These are phyloP conservation scores for Nasonia oneida DNA, from an alignment of 2,888 invertebrate genomes.

Conservation along the genomic window DNA sequence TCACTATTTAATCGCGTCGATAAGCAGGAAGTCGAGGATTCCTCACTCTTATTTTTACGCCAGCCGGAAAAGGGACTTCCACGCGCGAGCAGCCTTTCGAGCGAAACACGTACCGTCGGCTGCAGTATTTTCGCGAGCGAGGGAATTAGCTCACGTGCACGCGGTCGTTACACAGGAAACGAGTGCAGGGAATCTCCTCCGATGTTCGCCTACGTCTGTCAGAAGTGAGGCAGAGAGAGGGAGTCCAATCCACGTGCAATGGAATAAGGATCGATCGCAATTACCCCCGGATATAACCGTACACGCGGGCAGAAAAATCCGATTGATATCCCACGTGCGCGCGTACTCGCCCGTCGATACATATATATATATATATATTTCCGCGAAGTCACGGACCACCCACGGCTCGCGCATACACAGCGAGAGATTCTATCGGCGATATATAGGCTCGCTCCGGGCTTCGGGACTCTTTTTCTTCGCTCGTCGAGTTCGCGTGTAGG, in stretches of 20 bases:
- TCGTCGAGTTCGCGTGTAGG: background rate
- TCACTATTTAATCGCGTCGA: background rate
- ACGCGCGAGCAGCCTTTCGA: background rate
- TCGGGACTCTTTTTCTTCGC: background rate
- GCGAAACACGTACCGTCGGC: background rate
- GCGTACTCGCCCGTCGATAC: background rate
- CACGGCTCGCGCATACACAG: background rate
- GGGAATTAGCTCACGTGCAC: background rate
- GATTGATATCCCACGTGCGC: conserved; percentile 41
- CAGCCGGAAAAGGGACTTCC: background rate
- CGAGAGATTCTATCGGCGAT: conserved; percentile 44
- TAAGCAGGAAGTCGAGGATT: background rate
- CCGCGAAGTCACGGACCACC: conserved; percentile 59
- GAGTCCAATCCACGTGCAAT: background rate
- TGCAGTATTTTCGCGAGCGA: background rate
- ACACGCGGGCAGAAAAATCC: conserved; percentile 32
- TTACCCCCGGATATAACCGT: conserved; percentile 30
- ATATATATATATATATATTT: conserved; percentile 30
- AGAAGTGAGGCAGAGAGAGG: background rate
- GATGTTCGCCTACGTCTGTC: background rate
- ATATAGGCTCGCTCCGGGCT: background rate
- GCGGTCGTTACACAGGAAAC: conserved; percentile 10
- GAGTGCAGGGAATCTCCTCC: background rate
- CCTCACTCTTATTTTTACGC: background rate
- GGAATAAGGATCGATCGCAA: conserved; percentile 51